Percentiles rank a stretch among this genome's conserved stretches.
Evolutionary conservation across 2,113 vertebrate genomes (phyloP).

Genomic region (Corythoichthys intestinalis): DNA sequence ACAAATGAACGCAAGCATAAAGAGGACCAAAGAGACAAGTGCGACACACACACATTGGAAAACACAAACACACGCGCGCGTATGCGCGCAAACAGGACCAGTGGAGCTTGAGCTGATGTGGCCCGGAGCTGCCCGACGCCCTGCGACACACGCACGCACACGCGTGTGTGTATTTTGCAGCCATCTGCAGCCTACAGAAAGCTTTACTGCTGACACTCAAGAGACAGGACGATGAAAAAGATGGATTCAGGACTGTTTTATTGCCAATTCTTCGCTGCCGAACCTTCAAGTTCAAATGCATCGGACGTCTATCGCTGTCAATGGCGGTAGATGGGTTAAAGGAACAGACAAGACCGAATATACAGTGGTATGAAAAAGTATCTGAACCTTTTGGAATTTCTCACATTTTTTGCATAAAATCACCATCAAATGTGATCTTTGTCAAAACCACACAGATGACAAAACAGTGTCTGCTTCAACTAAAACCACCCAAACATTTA

Average conservation of each 20-base stretch:
- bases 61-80: constrained; percentile 59
- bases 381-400: no score
- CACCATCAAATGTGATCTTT: no score
- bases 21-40: constrained; percentile 22
- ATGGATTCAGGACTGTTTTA: not conserved
- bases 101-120: constrained; percentile 69
- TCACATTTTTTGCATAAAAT: no score
- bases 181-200: constrained; percentile 61
- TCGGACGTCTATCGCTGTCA: no score
- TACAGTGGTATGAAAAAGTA: no score
- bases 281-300: no score
- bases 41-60: constrained; percentile 58
- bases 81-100: constrained; percentile 58
- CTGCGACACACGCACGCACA: constrained; percentile 26
- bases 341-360: no score
- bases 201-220: constrained; percentile 55
- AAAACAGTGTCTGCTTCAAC: no score
- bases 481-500: no score
- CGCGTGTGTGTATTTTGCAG: constrained; percentile 51
- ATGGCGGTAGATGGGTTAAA: no score
- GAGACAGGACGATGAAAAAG: constrained; percentile 38
- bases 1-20: constrained; percentile 9
- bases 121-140: constrained; percentile 58
- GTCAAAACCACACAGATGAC: no score
- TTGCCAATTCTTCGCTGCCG: no score